These are phyloP conservation scores for Blastomussa wellsi DNA, from an alignment of 92 coral and sea anemone species.

Conservation along the genomic window DNA sequence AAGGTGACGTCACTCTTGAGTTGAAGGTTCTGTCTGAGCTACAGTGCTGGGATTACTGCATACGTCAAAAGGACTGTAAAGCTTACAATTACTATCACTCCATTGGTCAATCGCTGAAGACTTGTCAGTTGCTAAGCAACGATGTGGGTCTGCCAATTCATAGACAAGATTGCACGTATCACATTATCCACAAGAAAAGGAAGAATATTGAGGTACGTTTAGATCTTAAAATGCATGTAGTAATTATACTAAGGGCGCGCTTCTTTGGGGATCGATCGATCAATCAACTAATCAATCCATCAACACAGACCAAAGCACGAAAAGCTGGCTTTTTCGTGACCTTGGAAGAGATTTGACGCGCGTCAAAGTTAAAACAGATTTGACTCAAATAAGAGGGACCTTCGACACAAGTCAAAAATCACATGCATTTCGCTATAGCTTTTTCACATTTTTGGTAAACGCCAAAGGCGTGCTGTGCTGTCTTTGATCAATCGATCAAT, in stretches of 20 bases:
- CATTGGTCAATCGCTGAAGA: neutral
- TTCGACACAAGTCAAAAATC: no score
- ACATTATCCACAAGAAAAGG: neutral
- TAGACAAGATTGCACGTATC: neutral
- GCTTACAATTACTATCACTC: conserved; percentile 6
- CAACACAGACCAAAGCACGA: neutral
- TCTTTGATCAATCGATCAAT: no score
- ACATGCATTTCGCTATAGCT: no score
- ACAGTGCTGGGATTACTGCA: conserved; percentile 27
- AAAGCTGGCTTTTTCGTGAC: no score
- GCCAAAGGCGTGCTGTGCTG: no score
- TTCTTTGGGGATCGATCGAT: neutral
- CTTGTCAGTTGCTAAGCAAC: conserved; percentile 29
- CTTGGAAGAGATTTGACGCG: no score
- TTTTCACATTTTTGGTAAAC: no score
- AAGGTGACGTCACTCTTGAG: conserved; percentile 8
- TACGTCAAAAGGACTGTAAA: conserved; percentile 8
- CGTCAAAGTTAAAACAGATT: no score
- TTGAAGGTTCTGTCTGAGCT: conserved; percentile 23
- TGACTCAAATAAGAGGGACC: no score
- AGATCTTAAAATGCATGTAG: neutral
- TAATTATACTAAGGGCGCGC: neutral
- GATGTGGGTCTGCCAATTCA: neutral
- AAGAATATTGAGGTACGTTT: conserved; percentile 6
- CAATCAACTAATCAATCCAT: no score